Percentiles rank a stretch among this genome's conserved stretches.
These are phyloP conservation scores for Spheniscus humboldti DNA, from an alignment of 2,797 vertebrate species.

Conservation along the genomic window DNA sequence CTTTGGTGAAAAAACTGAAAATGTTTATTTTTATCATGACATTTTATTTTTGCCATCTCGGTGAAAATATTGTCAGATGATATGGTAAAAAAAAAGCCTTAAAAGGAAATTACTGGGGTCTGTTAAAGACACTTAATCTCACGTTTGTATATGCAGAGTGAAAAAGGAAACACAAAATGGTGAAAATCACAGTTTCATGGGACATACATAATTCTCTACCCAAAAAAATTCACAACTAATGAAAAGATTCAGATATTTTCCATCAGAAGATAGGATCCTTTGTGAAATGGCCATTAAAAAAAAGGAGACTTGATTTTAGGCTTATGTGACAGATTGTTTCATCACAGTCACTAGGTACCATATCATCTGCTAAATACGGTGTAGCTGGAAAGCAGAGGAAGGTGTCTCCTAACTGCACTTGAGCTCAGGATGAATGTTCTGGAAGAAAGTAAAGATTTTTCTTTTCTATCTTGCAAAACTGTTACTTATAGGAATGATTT, in stretches of 20 bases:
- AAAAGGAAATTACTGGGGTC: not conserved
- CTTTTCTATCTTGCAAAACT: not conserved
- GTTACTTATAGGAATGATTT: not conserved
- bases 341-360: accelerated
- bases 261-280: not conserved
- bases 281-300: not conserved
- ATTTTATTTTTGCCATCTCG: not conserved
- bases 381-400: not conserved
- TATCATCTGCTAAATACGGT: not conserved
- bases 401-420: not conserved
- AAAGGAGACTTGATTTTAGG: not conserved
- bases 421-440: not conserved
- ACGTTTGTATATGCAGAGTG: not conserved
- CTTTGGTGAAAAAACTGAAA: not conserved
- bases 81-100: not conserved
- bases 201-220: not conserved
- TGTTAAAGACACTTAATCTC: not conserved
- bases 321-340: not conserved
- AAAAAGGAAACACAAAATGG: not conserved
- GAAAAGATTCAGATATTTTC: not conserved
- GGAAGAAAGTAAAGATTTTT: not conserved
- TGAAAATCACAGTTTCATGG: not conserved
- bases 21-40: not conserved
- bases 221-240: not conserved
- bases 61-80: not conserved